Conservation (phyloP, 1,140 invertebrate genomes). For the Nylanderia fulva region DNA sequence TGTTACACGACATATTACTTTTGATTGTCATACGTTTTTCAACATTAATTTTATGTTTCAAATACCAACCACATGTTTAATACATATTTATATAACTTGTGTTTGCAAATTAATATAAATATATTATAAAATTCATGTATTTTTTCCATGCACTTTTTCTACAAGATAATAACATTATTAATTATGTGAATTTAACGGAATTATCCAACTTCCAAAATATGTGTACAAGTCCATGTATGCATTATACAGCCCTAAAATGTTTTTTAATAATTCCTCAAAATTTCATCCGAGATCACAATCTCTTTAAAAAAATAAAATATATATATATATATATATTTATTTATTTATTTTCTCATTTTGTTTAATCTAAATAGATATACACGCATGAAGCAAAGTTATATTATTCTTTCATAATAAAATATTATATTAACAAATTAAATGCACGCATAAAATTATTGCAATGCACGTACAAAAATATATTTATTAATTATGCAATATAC, state of each 20-base stretch:
- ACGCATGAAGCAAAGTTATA: no score
- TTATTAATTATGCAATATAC: no score
- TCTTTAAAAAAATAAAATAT: no score
- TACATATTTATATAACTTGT: conserved; percentile 8
- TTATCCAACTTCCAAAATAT: conserved; percentile 9
- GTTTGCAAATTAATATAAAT: conserved; percentile 37
- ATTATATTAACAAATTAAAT: no score
- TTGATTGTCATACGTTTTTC: background rate
- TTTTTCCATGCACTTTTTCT: background rate
- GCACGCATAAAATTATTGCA: no score
- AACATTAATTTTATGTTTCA: conserved; percentile 5
- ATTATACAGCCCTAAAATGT: background rate
- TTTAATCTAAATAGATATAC: no score
- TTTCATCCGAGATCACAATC: conserved; percentile 8
- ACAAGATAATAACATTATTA: background rate
- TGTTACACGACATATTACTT: conserved; percentile 20
- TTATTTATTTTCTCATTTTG: no score
- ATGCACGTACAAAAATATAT: no score
- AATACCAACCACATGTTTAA: conserved; percentile 21
- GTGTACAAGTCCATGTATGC: background rate
- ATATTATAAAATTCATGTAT: conserved; percentile 11
- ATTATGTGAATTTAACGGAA: background rate
- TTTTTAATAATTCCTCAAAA: conserved; percentile 5
- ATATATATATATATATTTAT: no score
- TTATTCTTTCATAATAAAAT: no score